Evolutionary conservation across 2,888 invertebrate species (phyloP).

Genomic region (Matsumyia berberina): DNA sequence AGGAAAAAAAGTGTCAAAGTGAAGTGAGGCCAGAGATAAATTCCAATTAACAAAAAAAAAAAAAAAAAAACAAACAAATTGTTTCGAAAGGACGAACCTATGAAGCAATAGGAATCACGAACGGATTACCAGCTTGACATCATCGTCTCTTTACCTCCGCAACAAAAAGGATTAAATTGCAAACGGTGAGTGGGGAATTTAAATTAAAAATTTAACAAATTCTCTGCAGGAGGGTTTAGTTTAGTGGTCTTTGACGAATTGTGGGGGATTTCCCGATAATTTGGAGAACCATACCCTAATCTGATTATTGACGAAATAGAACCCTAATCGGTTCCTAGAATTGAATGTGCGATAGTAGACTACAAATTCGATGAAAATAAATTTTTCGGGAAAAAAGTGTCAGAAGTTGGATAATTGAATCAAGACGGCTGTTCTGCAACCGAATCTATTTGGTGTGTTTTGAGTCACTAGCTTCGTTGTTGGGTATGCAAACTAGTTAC

Average conservation of each 20-base stretch:
- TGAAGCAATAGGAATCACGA: slow-evolving; percentile 7
- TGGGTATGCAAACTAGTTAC: too few species aligned
- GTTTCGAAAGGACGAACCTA: background rate
- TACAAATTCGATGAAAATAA: too few species aligned
- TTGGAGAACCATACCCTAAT: too few species aligned
- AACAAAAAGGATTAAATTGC: slow-evolving; percentile 24
- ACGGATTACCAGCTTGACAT: slow-evolving; percentile 13
- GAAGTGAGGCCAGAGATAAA: slow-evolving; percentile 26
- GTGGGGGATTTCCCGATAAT: too few species aligned
- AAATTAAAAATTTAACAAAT: background rate
- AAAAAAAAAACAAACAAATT: background rate
- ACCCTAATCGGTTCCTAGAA: too few species aligned
- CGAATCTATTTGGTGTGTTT: too few species aligned
- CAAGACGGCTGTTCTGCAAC: too few species aligned
- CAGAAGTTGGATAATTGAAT: too few species aligned
- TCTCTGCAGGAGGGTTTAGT: background rate
- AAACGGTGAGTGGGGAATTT: slow-evolving; percentile 19
- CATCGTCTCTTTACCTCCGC: slow-evolving; percentile 4
- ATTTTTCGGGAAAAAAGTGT: too few species aligned
- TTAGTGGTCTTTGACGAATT: background rate
- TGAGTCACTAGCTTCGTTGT: too few species aligned
- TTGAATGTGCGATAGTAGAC: too few species aligned
- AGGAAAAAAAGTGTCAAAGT: slow-evolving; percentile 33
- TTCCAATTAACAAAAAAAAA: slow-evolving; percentile 3
- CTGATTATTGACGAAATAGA: too few species aligned